Base-by-base conservation (phyloP, 2,113 vertebrate genomes). In the Numenius arquata region DNA sequence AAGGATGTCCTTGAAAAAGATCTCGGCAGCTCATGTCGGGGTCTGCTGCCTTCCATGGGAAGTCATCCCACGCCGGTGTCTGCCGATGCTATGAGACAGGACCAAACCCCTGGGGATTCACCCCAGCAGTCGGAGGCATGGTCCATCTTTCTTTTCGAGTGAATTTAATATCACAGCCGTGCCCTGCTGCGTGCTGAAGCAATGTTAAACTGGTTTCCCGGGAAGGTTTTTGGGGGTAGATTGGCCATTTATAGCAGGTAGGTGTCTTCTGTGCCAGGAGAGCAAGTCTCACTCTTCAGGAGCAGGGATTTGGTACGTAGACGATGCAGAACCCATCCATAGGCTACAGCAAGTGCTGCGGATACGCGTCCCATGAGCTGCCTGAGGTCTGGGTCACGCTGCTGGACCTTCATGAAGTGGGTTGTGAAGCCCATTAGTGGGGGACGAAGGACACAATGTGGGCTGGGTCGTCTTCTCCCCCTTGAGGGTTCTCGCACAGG, bases 361-460 rank as follows among this genome's bases (percentile, higher is more conserved):
- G 32, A 36, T 12, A 18, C 0, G 0, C 0, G 1, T 55, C 41
- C 43, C 41, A 2, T 5, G 41, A 43, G 41, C 53, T 43, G 70
- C 55, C n/a, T 0, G 2, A 48, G 36, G 36, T 63, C 12, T 58
- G 36, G 50, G 23, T 26, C 8, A 5, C 0, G 8, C 56, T 71
- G 36, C 50, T 45, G 77, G 56, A 38, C 41, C 63, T 34, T 29
- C 2, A 0, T 2, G 12, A 19, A 30, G 18, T 19, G 56, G 32
- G 32, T 15, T 48, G 12, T 80, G 68, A 48, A 41, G 30, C n/a
- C 27, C 21, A 2, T 55, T 25, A 34, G 21, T 12, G 34, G n/a
- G 25, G 25, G 8, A 32, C 6, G 34, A 52, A 43, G 36, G 22
- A 43, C 45, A 27, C 32, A 6, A 2, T 1, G 0, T 30, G 40